phyloP scores from a whole-genome alignment of 2,888 invertebrate genomes.

The Gerris lacustris region DNA sequence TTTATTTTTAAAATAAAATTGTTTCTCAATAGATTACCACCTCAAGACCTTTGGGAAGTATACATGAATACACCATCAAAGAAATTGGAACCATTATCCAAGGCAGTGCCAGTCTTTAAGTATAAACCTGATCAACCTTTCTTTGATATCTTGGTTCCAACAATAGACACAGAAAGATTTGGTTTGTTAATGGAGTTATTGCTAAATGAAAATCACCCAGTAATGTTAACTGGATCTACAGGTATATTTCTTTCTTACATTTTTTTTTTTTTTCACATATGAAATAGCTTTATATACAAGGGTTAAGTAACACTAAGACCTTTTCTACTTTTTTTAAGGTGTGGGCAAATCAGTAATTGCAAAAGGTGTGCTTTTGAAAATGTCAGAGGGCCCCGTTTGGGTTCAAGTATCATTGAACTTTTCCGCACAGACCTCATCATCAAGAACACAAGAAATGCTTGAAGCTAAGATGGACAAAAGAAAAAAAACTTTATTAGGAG shows the following conservation, averaged over 20 bases:
- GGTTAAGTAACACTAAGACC: background rate
- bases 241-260: constrained; percentile 40
- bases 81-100: constrained; percentile 64
- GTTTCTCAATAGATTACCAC: constrained; percentile 47
- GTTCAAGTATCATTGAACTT: constrained; percentile 73
- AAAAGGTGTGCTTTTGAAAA: constrained; percentile 54
- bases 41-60: constrained; percentile 60
- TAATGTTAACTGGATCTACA: constrained; percentile 80
- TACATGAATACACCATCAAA: constrained; percentile 59
- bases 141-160: constrained; percentile 82
- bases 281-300: background rate
- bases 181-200: constrained; percentile 68
- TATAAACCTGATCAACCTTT: constrained; percentile 61
- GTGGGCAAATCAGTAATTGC: constrained; percentile 84
- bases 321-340: constrained; percentile 41
- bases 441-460: constrained; percentile 68
- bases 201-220: constrained; percentile 57
- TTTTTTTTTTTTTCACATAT: background rate
- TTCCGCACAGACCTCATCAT: constrained; percentile 81
- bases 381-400: constrained; percentile 48
- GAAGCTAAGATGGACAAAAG: constrained; percentile 74
- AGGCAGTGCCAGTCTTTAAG: constrained; percentile 57
- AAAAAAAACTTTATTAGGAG: constrained; percentile 64
- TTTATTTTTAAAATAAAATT: too few species aligned
- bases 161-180: constrained; percentile 78